Base-by-base conservation (phyloP, 2,888 invertebrate genomes). In the Drosophila hamatofila region DNA sequence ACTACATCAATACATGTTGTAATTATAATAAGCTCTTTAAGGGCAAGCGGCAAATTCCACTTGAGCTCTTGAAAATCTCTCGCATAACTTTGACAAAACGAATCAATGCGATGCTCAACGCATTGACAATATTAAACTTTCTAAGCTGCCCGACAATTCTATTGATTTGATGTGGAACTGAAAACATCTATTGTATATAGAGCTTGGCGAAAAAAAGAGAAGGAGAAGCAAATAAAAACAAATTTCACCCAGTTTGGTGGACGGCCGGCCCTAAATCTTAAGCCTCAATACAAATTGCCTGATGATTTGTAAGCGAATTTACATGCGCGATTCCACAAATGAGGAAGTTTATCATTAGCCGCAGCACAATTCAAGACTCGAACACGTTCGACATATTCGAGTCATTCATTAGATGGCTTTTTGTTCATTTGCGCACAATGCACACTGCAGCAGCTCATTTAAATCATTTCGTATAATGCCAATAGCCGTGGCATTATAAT, bases 301-400 rank as follows among this genome's bases (percentile, higher is more conserved):
- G 56, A 42, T 46, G 49, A 52, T 44, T 54, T 52, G 55, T 46
- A 30, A 49, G 60, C 41, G 63, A 69, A 78, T 88, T 83, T 74
- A 61, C 63, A 77, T 80, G 66, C 21, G 46, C 51, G 49, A 41
- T 61, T 58, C 63, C 52, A 69, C 69, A 87, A 87, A 87, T 73
- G 72, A 88, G 89, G 89, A 89, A 85, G 85, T 79, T 75, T 70
- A 72, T 74, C 79, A 88, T 84, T 88, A 87, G 69, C 27, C 44
- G 62, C 59, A 59, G 62, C 59, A 59, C 68, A 78, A 88, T 85
- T 71, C 85, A 71, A 60, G 70, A 42, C 51, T n/a, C 57, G 55
- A 49, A 56, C 62, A 56, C 46, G 66, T 60, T 72, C 56, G 48
- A 61, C 58, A 46, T 8, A 54, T 71, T 44, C 56, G 58, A 58